Base-by-base conservation (phyloP, 2,888 invertebrate genomes). In the Empis livida region DNA sequence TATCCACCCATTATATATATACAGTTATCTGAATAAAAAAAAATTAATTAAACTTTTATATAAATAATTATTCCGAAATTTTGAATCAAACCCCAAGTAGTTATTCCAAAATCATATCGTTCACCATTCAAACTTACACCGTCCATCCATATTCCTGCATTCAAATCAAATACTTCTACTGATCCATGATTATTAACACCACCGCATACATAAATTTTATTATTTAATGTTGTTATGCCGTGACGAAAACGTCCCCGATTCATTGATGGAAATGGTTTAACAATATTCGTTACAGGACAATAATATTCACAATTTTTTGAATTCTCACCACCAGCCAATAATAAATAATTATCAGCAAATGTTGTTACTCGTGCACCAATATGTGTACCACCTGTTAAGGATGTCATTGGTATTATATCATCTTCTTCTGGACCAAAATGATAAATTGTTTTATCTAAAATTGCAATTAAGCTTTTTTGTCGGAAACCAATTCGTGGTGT, bases 281-380 rank as follows among this genome's bases (percentile, higher is more conserved):
- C 41, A 13, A 27, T 2, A 41, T 41, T 13, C n/a, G 27, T 41
- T 41, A 41, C n/a, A 2, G 41, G 41, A 41, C 27, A 27, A 27
- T 41, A 41, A 27, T 14, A 41, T 41, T 41, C 41, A 41, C 41
- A 41, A 41, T 41, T 41, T 41, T 41, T 41, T n/a, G 41, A 41
- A 41, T 41, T 41, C 23, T 41, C 41, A 8, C 41, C 41, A 41
- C 41, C 41, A 11, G 41, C 20, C 20, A 41, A 23, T 23, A 41
- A n/a, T 23, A 41, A n/a, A 23, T 41, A 41, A 23, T 41, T 41
- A n/a, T 41, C 20, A 41, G 41, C 41, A 23, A 41, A 41, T 23
- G 23, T 41, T n/a, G 41, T 41, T 41, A 20, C 20, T 41, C 41
- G 13, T 5, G 14, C 41, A 41, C 41, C 41, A 41, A 41, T 41